These are phyloP conservation scores for Podabrus alpinus DNA, from an alignment of 2,888 invertebrate species.

Conservation along the genomic window DNA sequence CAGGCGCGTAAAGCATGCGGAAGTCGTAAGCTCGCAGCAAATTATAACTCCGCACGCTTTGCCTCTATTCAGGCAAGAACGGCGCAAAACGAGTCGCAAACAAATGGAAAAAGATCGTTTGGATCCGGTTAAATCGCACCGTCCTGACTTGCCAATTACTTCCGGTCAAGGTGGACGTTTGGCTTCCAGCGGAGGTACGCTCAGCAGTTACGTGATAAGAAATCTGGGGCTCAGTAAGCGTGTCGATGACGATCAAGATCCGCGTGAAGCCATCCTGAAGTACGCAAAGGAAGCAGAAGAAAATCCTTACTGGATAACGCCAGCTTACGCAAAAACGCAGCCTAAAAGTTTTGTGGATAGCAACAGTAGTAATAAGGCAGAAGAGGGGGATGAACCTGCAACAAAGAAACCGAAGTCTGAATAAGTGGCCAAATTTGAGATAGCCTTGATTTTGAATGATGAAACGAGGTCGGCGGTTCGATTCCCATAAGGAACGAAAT, in stretches of 20 bases:
- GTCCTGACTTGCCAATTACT: conserved; percentile 86
- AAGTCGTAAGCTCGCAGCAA: conserved; percentile 87
- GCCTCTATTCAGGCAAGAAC: conserved; percentile 91
- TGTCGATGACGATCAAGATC: conserved; percentile 91
- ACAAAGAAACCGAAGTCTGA: conserved; percentile 46
- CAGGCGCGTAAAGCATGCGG: conserved; percentile 78
- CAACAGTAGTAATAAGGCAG: background rate
- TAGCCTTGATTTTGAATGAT: too few relatives aligned
- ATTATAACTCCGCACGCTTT: conserved; percentile 96
- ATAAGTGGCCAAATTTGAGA: background rate
- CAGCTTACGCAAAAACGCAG: conserved; percentile 88
- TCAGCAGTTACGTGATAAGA: conserved; percentile 91
- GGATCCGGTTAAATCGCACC: conserved; percentile 80
- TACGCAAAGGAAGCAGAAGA: conserved; percentile 94
- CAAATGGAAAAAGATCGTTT: conserved; percentile 89
- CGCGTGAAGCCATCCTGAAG: conserved; percentile 91
- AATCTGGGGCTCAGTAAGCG: conserved; percentile 92
- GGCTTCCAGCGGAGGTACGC: conserved; percentile 91
- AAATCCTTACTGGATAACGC: conserved; percentile 96
- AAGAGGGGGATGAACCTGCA: conserved; percentile 42
- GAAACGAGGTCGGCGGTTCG: background rate
- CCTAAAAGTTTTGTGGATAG: conserved; percentile 79
- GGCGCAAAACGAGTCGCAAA: conserved; percentile 85
- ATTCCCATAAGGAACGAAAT: background rate
- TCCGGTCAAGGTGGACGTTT: conserved; percentile 92